A percentile compares a stretch with the other conserved stretches of the same genome.
These are phyloP conservation scores for Origma solitaria DNA, from an alignment of 2,113 vertebrate species.

Conservation along the genomic window DNA sequence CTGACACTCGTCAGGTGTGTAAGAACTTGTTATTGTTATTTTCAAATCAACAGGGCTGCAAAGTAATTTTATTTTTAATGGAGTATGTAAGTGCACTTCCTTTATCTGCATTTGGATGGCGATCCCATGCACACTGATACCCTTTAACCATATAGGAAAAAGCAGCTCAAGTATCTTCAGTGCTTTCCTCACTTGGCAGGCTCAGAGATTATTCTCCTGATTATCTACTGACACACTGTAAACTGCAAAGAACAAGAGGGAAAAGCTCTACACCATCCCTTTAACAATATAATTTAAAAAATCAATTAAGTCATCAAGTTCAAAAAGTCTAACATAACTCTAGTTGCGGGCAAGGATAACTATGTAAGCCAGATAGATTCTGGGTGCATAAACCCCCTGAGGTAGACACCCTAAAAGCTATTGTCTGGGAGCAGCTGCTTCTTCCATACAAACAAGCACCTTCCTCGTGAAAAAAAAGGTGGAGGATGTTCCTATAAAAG, in stretches of 20 bases:
- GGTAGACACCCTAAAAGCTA: not conserved
- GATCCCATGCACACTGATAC: not conserved
- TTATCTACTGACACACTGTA: not conserved
- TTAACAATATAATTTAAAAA: not conserved
- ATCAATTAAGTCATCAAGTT: not conserved
- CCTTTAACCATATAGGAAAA: not conserved
- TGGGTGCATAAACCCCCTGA: not conserved
- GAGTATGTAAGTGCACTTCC: not conserved
- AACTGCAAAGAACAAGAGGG: not conserved
- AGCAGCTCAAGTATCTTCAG: not conserved
- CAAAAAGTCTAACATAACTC: not conserved
- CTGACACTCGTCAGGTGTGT: not conserved
- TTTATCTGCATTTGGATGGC: not conserved
- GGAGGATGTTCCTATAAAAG: not conserved
- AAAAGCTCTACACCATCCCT: not conserved
- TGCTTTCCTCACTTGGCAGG: not conserved
- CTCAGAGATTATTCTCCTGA: not conserved
- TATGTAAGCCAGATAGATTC: fast-evolving
- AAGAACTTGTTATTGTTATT: not conserved
- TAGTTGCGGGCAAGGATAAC: not conserved
- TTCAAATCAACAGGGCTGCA: not conserved
- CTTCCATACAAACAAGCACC: not conserved
- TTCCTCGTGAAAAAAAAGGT: not conserved
- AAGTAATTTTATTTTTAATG: not conserved
- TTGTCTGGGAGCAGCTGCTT: not conserved